Conservation (phyloP, 2,797 vertebrate genomes). For the Typhlichthys subterraneus region DNA sequence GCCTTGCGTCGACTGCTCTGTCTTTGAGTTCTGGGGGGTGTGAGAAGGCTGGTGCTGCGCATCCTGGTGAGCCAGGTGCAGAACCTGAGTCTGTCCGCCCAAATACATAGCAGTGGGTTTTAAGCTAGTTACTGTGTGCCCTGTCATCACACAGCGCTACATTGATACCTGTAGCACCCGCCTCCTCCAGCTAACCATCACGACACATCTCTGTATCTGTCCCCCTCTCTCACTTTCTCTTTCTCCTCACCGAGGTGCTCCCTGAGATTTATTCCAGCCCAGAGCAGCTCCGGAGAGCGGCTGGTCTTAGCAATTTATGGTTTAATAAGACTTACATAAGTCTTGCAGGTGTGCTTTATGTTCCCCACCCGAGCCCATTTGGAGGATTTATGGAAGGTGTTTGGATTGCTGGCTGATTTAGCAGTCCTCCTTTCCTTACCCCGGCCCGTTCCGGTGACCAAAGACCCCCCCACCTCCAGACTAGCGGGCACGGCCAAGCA, state of each 20-base stretch:
- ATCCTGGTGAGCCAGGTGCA: slow-evolving; percentile 24
- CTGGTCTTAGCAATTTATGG: slow-evolving; percentile 84
- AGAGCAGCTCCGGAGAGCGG: slow-evolving; percentile 72
- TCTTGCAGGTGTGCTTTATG: slow-evolving; percentile 88
- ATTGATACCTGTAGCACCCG: slow-evolving; percentile 52
- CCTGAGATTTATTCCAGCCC: slow-evolving; percentile 78
- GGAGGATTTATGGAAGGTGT: slow-evolving; percentile 82
- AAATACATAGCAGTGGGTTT: slow-evolving; percentile 64
- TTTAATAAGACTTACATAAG: slow-evolving; percentile 90
- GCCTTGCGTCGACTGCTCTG: slow-evolving; percentile 44
- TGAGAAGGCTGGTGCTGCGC: slow-evolving; percentile 18
- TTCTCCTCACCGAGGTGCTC: slow-evolving; percentile 58
- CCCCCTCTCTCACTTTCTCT: slow-evolving; percentile 65
- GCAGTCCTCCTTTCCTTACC: slow-evolving; percentile 75
- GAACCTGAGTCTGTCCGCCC: slow-evolving; percentile 1
- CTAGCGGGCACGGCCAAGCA: slow-evolving; percentile 65
- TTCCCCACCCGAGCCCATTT: slow-evolving; percentile 81
- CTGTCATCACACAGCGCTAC: slow-evolving; percentile 51
- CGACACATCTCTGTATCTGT: slow-evolving; percentile 26
- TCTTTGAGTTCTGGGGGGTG: slow-evolving; percentile 21
- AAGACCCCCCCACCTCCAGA: slow-evolving; percentile 58
- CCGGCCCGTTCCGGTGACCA: slow-evolving; percentile 66
- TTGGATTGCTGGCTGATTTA: slow-evolving; percentile 86
- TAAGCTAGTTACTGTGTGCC: slow-evolving; percentile 63
- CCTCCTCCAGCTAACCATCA: slow-evolving; percentile 2